Evolutionary conservation across 2,888 invertebrate species (phyloP).

Genomic region (Listrodromus nycthemerus): DNA sequence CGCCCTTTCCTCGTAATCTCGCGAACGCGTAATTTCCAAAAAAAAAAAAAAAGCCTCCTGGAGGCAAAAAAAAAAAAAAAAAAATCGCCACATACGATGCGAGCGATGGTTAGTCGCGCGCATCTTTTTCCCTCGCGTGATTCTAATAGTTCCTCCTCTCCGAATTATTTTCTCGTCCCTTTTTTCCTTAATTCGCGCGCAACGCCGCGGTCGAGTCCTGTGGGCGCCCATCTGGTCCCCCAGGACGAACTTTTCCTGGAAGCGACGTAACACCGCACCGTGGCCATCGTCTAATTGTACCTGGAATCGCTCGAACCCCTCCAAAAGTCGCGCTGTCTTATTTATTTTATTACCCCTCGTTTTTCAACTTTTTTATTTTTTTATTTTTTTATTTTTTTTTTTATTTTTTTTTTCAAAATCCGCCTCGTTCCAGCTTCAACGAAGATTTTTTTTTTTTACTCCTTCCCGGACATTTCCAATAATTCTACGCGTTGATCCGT

Average conservation of each 20-base stretch:
- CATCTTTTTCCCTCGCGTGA: slow-evolving; percentile 58
- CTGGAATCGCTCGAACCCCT: slow-evolving; percentile 74
- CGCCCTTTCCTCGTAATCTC: slow-evolving; percentile 29
- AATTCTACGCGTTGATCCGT: too few relatives aligned
- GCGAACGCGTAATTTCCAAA: slow-evolving; percentile 40
- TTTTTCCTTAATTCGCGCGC: slow-evolving; percentile 36
- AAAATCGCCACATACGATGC: neutral
- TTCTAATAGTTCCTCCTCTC: slow-evolving; percentile 53
- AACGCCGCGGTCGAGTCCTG: slow-evolving; percentile 52
- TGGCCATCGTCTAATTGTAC: slow-evolving; percentile 75
- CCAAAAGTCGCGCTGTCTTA: slow-evolving; percentile 67
- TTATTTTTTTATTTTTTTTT: slow-evolving; percentile 33
- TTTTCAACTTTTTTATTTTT: slow-evolving; percentile 28
- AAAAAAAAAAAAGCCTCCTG: slow-evolving; percentile 26
- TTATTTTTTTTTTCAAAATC: slow-evolving; percentile 1
- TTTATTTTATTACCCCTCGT: slow-evolving; percentile 51
- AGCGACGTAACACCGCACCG: slow-evolving; percentile 71
- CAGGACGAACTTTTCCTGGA: slow-evolving; percentile 65
- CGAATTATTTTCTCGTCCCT: slow-evolving; percentile 29
- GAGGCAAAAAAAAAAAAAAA: slow-evolving; percentile 25
- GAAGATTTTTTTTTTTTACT: slow-evolving; percentile 15
- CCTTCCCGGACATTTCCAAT: too few relatives aligned
- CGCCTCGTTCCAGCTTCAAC: slow-evolving; percentile 6
- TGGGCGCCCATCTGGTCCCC: slow-evolving; percentile 68
- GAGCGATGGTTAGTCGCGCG: slow-evolving; percentile 39